Conservation (phyloP, 2,888 invertebrate species). For the Rhopalosiphum nymphaeae region DNA sequence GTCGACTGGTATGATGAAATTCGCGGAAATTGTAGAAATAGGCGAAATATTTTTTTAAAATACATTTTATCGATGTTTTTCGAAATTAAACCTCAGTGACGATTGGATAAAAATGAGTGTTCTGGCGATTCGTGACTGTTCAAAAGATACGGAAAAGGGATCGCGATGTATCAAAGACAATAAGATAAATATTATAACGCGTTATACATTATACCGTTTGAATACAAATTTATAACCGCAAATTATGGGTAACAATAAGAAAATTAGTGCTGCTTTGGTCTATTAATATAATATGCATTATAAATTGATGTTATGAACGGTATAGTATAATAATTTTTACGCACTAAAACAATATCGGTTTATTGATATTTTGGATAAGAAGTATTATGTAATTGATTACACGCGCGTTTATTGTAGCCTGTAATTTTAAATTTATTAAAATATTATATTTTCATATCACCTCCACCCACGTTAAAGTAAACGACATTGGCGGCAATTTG, state of each 20-base stretch:
- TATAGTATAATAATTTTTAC: background rate
- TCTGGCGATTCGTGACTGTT: background rate
- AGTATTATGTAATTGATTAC: background rate
- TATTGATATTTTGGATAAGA: background rate
- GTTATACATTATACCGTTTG: background rate
- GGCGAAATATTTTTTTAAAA: background rate
- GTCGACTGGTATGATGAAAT: background rate
- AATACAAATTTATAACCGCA: background rate
- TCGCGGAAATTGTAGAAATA: accelerated
- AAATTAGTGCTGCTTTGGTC: background rate
- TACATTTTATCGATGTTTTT: background rate
- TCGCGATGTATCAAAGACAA: background rate
- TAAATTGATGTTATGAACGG: background rate
- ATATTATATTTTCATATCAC: background rate
- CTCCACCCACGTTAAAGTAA: background rate
- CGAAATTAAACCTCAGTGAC: background rate
- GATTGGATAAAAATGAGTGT: background rate
- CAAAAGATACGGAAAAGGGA: background rate
- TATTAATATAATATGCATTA: background rate
- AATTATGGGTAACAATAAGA: background rate
- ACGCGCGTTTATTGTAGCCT: background rate
- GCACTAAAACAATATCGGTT: background rate
- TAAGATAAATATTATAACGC: background rate
- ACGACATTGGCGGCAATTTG: background rate
- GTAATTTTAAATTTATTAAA: background rate